phyloP scores from a whole-genome alignment of 2,888 invertebrate species.

The Seira ritae region DNA sequence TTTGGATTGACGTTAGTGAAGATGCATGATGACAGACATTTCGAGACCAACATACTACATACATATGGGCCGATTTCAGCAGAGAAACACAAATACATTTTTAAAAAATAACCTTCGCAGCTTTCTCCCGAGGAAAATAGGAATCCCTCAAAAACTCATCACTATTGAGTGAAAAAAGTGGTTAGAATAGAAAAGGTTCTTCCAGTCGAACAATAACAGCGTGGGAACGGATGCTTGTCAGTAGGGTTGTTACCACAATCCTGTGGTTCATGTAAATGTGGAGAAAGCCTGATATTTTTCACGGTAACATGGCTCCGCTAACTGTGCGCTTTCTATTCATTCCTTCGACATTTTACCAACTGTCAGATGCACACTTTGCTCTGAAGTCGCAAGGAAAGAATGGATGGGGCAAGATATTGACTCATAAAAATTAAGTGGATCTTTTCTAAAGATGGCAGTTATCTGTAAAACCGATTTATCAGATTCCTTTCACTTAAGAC shows the following conservation, averaged over 20 bases:
- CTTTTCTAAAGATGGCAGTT: conserved; percentile 46
- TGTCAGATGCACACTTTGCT: background rate
- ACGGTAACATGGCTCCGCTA: background rate
- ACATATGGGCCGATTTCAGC: background rate
- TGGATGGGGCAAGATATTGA: conserved; percentile 49
- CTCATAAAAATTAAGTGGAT: conserved; percentile 65
- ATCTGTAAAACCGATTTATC: conserved; percentile 60
- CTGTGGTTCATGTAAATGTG: conserved; percentile 41
- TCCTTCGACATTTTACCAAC: background rate
- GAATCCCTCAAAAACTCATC: background rate
- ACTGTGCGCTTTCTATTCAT: background rate
- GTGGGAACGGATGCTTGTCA: conserved; percentile 33
- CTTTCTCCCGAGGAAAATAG: background rate
- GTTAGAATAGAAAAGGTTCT: background rate
- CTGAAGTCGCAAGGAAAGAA: background rate
- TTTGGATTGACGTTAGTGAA: background rate
- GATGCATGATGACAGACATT: background rate
- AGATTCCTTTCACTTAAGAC: conserved; percentile 23
- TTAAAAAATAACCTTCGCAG: background rate
- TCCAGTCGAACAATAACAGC: conserved; percentile 17
- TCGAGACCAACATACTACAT: background rate
- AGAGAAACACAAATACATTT: background rate
- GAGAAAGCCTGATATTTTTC: background rate
- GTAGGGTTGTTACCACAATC: conserved; percentile 29
- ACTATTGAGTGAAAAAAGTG: background rate